These are phyloP conservation scores for Diarsia rubi DNA, from an alignment of 2,888 invertebrate species.

Conservation along the genomic window DNA sequence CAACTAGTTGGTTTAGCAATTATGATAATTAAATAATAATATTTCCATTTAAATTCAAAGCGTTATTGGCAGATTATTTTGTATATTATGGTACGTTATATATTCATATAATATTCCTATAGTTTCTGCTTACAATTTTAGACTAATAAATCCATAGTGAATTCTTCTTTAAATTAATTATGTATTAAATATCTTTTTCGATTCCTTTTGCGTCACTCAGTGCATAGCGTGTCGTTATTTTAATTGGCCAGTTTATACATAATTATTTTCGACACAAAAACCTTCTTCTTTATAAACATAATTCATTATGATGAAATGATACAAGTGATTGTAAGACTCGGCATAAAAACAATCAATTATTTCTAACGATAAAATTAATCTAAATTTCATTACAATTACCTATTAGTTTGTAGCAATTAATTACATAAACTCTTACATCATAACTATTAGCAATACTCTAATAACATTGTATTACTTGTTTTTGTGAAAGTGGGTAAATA, in stretches of 20 bases:
- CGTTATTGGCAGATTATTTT: neutral
- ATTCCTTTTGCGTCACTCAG: neutral
- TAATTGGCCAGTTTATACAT: slow-evolving; percentile 2
- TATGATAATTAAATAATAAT: neutral
- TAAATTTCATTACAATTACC: neutral
- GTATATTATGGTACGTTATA: slow-evolving; percentile 4
- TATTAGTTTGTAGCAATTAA: slow-evolving; percentile 20
- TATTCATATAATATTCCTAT: slow-evolving; percentile 1
- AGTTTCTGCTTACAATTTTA: neutral
- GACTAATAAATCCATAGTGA: no score
- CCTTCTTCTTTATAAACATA: neutral
- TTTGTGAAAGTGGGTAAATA: neutral
- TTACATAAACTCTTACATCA: slow-evolving; percentile 14
- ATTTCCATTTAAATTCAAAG: slow-evolving; percentile 10
- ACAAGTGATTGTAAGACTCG: slow-evolving; percentile 7
- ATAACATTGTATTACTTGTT: neutral
- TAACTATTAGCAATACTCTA: slow-evolving; percentile 11
- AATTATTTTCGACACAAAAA: slow-evolving; percentile 7
- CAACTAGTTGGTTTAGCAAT: neutral
- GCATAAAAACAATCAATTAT: slow-evolving; percentile 28
- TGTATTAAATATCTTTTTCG: neutral
- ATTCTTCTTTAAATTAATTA: neutral
- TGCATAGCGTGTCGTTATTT: slow-evolving; percentile 25
- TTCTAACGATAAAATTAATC: slow-evolving; percentile 9
- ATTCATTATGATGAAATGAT: slow-evolving; percentile 8